Base-by-base conservation (phyloP, 2,888 invertebrate genomes). In the Scrobipalpa atriplicella region DNA sequence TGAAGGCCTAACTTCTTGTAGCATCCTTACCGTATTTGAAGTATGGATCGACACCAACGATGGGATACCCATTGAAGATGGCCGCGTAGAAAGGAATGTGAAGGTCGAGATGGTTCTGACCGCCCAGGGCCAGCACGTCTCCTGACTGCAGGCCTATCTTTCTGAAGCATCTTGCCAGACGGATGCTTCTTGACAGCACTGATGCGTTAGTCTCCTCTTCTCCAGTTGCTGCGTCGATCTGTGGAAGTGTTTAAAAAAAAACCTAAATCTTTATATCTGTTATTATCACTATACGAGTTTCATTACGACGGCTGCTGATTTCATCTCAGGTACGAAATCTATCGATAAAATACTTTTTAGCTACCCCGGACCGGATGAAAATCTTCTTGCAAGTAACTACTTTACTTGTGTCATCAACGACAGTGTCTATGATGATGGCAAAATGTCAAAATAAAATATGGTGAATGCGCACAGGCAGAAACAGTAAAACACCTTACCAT, bases 181-280 rank as follows among this genome's bases (percentile, higher is more conserved):
- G 77, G 9, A 86, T 73, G 0, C 86, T 81, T 0, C 90, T 82
- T 0, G 72, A 69, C 0, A 89, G 70, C 0, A 86, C 84, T 0
- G 86, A 86, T 0, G 71, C 75, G 64, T 82, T 82, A 0, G 85
- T 86, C 72, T 88, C 89, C 58, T 81, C 69, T 63, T 84, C 73
- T 0, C 83, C 89, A 18, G 89, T 90, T 0, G 81, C 82, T 52
- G 86, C 89, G 64, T 92, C 90, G 68, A 92, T 85, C 91, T 92
- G 74, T 29, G 29, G 29, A 5, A 38, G n/a, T 0, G 56, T 39
- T 39, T 39, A 39, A 8, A 39, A 10, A 39, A 8, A 39, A 6
- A 39, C n/a, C n/a, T n/a, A n/a, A n/a, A n/a, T n/a, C n/a, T n/a
- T n/a, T n/a, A n/a, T n/a, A n/a, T n/a, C n/a, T n/a, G n/a, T n/a